phyloP scores from a whole-genome alignment of 2,113 vertebrate species.

The Uria aalge region DNA sequence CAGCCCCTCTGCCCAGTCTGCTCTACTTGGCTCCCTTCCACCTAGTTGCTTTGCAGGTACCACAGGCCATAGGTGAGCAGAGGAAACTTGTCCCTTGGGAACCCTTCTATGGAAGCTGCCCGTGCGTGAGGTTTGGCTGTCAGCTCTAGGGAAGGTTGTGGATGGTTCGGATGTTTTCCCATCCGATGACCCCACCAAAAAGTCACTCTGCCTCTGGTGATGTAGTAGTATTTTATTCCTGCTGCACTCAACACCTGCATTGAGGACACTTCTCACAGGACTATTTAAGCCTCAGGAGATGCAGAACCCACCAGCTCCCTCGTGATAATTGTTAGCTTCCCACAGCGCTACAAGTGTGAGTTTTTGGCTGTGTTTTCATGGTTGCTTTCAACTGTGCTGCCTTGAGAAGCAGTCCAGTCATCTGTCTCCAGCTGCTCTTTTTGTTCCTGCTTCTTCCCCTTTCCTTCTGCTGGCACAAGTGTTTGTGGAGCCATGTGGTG shows the following conservation, averaged over 20 bases:
- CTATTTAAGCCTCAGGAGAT: neutral
- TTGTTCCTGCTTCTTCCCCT: neutral
- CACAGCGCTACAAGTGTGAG: neutral
- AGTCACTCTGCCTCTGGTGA: neutral
- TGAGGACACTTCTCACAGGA: neutral
- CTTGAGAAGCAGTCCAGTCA: neutral
- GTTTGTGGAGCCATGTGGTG: neutral
- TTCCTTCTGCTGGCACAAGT: neutral
- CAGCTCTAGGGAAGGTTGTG: neutral
- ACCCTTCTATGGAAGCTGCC: neutral
- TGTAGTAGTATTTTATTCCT: neutral
- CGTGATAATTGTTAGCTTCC: neutral
- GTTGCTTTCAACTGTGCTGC: neutral
- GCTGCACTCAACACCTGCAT: neutral
- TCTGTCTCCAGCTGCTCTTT: constrained; percentile 30
- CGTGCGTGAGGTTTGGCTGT: accelerated
- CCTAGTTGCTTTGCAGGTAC: neutral
- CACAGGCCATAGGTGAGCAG: neutral
- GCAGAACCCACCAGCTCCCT: neutral
- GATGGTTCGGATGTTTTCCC: neutral
- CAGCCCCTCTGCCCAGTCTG: neutral
- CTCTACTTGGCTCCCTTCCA: neutral
- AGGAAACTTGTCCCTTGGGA: neutral
- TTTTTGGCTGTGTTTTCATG: neutral
- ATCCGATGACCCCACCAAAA: neutral